phyloP scores from a whole-genome alignment of 2,888 invertebrate genomes.

The Xestia ashworthii region DNA sequence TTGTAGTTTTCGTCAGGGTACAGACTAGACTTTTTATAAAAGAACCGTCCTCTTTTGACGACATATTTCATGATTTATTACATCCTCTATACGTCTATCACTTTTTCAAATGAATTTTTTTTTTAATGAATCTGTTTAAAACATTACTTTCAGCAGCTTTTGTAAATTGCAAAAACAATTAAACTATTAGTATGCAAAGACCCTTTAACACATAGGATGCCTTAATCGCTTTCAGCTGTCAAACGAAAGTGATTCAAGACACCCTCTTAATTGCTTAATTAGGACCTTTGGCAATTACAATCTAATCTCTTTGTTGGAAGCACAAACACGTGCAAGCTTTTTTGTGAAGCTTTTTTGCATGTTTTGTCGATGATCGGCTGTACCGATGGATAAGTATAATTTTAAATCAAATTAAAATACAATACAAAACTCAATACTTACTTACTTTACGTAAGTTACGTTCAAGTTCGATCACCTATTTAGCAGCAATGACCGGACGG shows the following conservation, averaged over 20 bases:
- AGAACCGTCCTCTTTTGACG: background rate
- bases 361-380: background rate
- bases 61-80: constrained; percentile 1
- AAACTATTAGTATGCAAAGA: constrained; percentile 16
- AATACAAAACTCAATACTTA: no score
- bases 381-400: background rate
- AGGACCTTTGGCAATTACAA: constrained; percentile 28
- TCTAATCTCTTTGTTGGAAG: constrained; percentile 25
- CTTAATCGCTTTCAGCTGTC: constrained; percentile 48
- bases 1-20: constrained; percentile 14
- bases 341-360: constrained; percentile 1
- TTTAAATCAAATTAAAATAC: background rate
- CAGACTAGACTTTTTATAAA: constrained; percentile 6
- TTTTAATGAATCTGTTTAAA: background rate
- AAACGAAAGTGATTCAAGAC: constrained; percentile 34
- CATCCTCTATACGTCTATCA: background rate
- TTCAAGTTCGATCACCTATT: background rate
- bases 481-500: background rate
- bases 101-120: background rate
- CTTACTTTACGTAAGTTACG: no score
- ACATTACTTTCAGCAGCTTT: background rate
- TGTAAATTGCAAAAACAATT: constrained; percentile 13
- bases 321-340: constrained; percentile 7
- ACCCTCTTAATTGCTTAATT: constrained; percentile 45
- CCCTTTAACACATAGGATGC: constrained; percentile 20